Base-by-base conservation (phyloP, 2,113 vertebrate species). In the Sebastes fasciatus region DNA sequence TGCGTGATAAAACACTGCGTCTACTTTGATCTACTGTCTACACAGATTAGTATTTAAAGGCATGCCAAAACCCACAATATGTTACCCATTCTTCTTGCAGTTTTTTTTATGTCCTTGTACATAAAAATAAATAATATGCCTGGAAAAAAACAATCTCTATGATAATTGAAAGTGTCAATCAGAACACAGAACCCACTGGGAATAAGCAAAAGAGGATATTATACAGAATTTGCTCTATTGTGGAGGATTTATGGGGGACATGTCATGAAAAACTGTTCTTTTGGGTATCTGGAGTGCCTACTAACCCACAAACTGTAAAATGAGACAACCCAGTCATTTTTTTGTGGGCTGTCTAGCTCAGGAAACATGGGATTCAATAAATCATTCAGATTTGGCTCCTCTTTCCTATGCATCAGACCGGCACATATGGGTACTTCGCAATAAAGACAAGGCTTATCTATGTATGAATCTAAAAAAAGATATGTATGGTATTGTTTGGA, bases 1-100 rank as follows among this genome's bases (percentile, higher is more conserved):
- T 86, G 77, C 2, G n/a, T 40, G 55, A 78, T 86, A 77, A 86
- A 85, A 86, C 46, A 14, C 8, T 74, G 82, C 4, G 62, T 77
- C 79, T 57, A 68, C 75, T 81, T 80, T 86, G 60, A 77, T 73
- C 65, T 64, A 76, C n/a, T 65, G 46, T 81, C 63, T 68, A 49
- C 10, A 8, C 64, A 49, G 67, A 70, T 57, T 54, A 42, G 12
- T 45, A 62, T 42, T 73, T 48, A 72, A 63, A 57, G 34, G 14
- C 13, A 54, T 46, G 42, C 6, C 61, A 40, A 12, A 77, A 21
- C 11, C 21, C 60, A 77, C 62, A 69, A n/a, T 34, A 12, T 65
- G 16, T 55, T 9, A 34, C 58, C 62, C 10, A 26, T 43, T 77
- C 17, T 65, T 57, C 13, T 34, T 42, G 9, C 26, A 40, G 26